Evolutionary conservation across 2,113 vertebrate genomes (phyloP), one percentile per base, ranked within the genome.

Genomic region (Petaurus breviceps): DNA sequence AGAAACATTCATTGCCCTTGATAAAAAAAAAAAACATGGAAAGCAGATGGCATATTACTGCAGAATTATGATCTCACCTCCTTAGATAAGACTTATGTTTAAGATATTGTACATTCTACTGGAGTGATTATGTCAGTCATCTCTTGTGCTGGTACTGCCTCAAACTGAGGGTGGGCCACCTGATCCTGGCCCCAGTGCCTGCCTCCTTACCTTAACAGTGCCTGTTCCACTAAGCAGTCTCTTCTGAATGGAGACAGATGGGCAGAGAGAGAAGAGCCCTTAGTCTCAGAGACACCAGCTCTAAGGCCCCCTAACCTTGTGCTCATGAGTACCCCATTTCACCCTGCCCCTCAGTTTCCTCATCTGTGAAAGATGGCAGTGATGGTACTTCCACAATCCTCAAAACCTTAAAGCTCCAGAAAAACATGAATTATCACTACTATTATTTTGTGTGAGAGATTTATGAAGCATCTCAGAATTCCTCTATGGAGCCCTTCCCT

Each of bases 51-150:
- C 53, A 28, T 93, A 22, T 93, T 91, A 94, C 68, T 84, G 19
- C n/a, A 84, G 43, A 90, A 23, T 92, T 97, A 53, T 57, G 49
- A 61, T 92, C 55, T 89, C 92, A 49, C 22, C 68, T 10, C 91
- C 43, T 93, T 52, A 92, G 94, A 94, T 55, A 93, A 84, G 19
- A 89, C 46, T 93, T 93, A 90, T 93, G 95, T 92, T 51, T 55
- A 89, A 93, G 55, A 24, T 93, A 68, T 91, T 53, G 26, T 55
- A 7, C 47, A 92, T 0, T 90, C 25, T 54, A 94, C 55, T 43
- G 24, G 53, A 95, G 47, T 92, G 54, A 90, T 84, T 84, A 8
- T 94, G 54, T 84, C 57, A 61, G 52, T 54, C 43, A 2, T 95
- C 26, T 95, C 61, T 37, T 77, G 61, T 0, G 37, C 61, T n/a